These are phyloP conservation scores for Polymixis flavicincta DNA, from an alignment of 2,888 invertebrate species.

Conservation along the genomic window DNA sequence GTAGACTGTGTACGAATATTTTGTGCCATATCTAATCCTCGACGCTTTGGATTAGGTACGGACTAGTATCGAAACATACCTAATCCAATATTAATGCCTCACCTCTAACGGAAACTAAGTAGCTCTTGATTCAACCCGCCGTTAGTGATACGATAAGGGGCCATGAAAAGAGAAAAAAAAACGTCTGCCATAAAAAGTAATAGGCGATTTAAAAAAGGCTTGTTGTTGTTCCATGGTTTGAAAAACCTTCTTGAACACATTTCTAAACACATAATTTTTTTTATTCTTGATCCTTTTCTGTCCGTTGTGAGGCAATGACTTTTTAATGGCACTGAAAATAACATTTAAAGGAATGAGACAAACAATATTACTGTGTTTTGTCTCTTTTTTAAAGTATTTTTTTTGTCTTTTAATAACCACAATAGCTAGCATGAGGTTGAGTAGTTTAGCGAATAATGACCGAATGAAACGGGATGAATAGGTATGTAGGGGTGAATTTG, in stretches of 20 bases:
- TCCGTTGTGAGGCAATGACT: not conserved
- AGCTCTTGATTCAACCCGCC: no score
- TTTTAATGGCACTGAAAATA: not conserved
- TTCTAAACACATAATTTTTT: not conserved
- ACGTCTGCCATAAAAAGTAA: not conserved
- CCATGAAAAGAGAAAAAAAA: not conserved
- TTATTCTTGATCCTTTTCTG: conserved; percentile 2
- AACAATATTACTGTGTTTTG: not conserved
- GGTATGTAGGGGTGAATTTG: no score
- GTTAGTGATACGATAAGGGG: not conserved
- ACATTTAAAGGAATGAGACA: not conserved
- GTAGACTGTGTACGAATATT: no score
- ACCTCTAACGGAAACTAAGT: no score
- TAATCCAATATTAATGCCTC: no score
- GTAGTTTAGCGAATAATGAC: no score
- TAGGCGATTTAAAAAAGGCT: not conserved
- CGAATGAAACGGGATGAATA: no score
- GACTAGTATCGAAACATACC: no score
- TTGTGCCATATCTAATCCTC: no score
- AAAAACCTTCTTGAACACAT: conserved; percentile 2
- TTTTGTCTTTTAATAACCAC: not conserved
- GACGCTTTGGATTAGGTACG: no score
- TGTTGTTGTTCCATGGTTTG: not conserved
- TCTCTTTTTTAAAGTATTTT: not conserved
- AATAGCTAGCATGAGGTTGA: not conserved